Evolutionary conservation across 2,888 invertebrate genomes (phyloP).

Genomic region (Alloscopus bannaensis): DNA sequence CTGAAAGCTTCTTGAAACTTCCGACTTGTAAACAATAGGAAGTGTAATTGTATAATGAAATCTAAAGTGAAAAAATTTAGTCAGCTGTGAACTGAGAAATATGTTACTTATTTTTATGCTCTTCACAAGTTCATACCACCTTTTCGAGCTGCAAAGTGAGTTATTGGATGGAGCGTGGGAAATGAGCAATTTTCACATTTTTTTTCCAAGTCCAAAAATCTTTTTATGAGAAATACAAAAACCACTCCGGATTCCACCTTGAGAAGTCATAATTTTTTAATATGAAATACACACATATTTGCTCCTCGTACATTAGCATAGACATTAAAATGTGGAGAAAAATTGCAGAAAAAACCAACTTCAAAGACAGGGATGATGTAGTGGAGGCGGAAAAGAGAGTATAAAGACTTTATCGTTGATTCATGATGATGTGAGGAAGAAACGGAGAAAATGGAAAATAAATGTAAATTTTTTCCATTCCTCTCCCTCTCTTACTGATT

Average conservation of each 20-base stretch:
- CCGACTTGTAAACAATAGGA: too few species aligned
- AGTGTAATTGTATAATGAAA: too few species aligned
- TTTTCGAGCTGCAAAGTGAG: too few species aligned
- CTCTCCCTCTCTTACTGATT: not conserved
- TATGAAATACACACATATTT: too few species aligned
- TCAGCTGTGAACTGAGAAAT: too few species aligned
- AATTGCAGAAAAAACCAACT: not conserved
- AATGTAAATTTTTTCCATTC: slow-evolving; percentile 8
- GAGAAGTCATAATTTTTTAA: not conserved
- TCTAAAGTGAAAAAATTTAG: too few species aligned
- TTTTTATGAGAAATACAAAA: not conserved
- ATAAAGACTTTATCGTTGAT: slow-evolving; percentile 30
- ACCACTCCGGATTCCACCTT: not conserved
- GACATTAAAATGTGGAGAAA: not conserved
- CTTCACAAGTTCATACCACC: too few species aligned
- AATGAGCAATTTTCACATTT: slow-evolving; percentile 66
- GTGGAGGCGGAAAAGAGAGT: slow-evolving; percentile 21
- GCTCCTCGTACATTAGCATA: not conserved
- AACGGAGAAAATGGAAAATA: slow-evolving; percentile 14
- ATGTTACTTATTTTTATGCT: too few species aligned
- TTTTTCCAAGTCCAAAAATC: slow-evolving; percentile 11
- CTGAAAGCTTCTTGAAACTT: too few species aligned
- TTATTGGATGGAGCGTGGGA: slow-evolving; percentile 70
- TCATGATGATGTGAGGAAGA: slow-evolving; percentile 37
- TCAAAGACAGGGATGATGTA: too few species aligned